Percentiles rank a stretch among this genome's conserved stretches.
Evolutionary conservation across 2,797 vertebrate species (phyloP).

Genomic region (Pangasius djambal): DNA sequence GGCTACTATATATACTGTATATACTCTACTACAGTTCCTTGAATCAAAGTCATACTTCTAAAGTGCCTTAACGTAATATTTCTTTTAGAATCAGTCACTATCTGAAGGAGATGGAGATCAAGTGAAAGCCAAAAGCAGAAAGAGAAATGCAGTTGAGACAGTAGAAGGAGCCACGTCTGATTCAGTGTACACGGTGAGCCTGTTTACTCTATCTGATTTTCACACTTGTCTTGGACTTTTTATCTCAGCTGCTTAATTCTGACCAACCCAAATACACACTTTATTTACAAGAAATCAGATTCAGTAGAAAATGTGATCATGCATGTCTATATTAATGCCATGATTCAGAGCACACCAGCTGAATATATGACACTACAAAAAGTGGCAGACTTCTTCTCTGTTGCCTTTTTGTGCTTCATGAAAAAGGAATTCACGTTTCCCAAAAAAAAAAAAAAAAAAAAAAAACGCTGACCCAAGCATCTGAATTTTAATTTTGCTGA

Average conservation of each 20-base stretch:
- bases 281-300: not conserved
- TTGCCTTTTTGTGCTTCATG: not conserved
- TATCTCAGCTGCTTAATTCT: not conserved
- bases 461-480: slow-evolving; percentile 13
- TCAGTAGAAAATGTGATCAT: not conserved
- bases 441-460: no score
- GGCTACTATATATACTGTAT: not conserved
- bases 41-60: not conserved
- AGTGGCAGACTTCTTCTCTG: not conserved
- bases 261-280: not conserved
- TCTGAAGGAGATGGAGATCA: not conserved
- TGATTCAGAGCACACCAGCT: not conserved
- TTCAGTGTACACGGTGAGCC: slow-evolving; percentile 74
- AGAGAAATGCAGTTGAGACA: slow-evolving; percentile 3
- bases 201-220: slow-evolving; percentile 16
- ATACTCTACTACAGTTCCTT: not conserved
- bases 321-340: not conserved
- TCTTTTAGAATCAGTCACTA: slow-evolving; percentile 27
- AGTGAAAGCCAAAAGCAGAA: slow-evolving; percentile 8
- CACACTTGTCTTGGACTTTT: not conserved
- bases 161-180: slow-evolving; percentile 50
- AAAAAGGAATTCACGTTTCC: slow-evolving; percentile 29
- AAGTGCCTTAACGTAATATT: not conserved
- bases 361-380: not conserved
- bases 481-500: slow-evolving; percentile 21